Evolutionary conservation across 35 echinoderm and acorn worm species (phyloP), one percentile per base, ranked within the genome.

Genomic region (Eucidaris tribuloides): DNA sequence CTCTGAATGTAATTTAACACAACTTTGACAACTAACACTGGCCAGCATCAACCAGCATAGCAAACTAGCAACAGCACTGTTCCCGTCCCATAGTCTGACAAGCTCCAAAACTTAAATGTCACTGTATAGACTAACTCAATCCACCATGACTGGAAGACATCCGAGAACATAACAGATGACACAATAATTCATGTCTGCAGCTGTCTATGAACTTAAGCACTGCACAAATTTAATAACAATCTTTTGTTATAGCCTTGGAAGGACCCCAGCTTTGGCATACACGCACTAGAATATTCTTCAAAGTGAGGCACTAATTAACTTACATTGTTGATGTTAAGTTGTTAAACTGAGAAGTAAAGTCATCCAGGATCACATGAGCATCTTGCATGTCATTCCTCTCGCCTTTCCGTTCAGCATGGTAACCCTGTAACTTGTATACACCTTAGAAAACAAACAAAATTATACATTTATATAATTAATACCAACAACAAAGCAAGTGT

Each of bases 351-450:
- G 72, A 42, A 19, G 94, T 90, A 56, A 90, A 82, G 49, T 93
- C 90, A 81, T 99, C 74, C 4, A 99, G 62, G 7, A 99, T 87
- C 5, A 93, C 91, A 80, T 93, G 91, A 5, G 91, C 87, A 90
- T 99, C 96, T 36, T 99, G 96, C 96, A 99, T 99, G 50, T 93
- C 91, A 14, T 99, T 85, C 62, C 96, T 50, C 66, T 99, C 96
- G 59, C 96, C 96, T 81, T 99, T 84, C 80, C 87, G 86, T 62
- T 99, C 90, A 36, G 91, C 87, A 45, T 71, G 24, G 66, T 82
- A 93, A 52, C 96, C 89, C 52, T 84, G 80, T 14, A 97, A 81
- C 14, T 22, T 45, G 64, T 86, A 83, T 1, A 91, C n/a, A 25
- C 82, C 88, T 91, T 54, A 1, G 63, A 79, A 28, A 42, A 60